Base-by-base conservation (phyloP, 1,140 invertebrate species). In the Trypoxylus dichotomus region DNA sequence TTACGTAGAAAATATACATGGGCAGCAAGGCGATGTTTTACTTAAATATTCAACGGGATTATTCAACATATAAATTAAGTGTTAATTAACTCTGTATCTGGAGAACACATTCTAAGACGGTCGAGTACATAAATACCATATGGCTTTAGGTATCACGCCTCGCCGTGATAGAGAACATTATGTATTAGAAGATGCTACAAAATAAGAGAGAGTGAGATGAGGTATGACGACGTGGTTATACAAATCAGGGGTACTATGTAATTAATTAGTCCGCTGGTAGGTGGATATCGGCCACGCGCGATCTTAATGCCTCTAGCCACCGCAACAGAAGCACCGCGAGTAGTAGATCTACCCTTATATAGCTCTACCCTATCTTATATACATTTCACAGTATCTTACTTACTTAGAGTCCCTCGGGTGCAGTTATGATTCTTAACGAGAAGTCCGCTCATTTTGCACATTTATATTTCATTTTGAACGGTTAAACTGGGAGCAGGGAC, bases 261-360 rank as follows among this genome's bases (percentile, higher is more conserved):
- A 80, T 80, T 80, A 80, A 80, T 80, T 80, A 80, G 76, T 76
- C 74, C 78, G 71, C 73, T 71, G 78, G 76, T 37, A 63, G 58
- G 58, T 24, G 19, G 63, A 75, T 80, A 80, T 80, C 79, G 78
- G 60, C 79, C 79, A 80, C 79, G 79, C 79, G 58, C 79, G 78
- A 80, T 80, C 79, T 80, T 80, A 80, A 80, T 77, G 77, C 78
- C 75, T 68, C 73, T 75, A 75, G 78, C 75, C 68, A 74, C 72
- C 29, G 72, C 41, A 74, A 25, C 60, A 68, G 24, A 68, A 68
- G 60, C 60, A 68, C 60, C 60, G 24, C 60, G 7, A 29, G 60
- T 27, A 24, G 60, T 21, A 68, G 24, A 68, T 68, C 21, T 68
- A 68, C 21, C 60, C 60, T 68, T 68, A 25, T 29, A 29, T 24